Base-by-base conservation (phyloP, 2,113 vertebrate species). In the Leptobrachium ailaonicum region DNA sequence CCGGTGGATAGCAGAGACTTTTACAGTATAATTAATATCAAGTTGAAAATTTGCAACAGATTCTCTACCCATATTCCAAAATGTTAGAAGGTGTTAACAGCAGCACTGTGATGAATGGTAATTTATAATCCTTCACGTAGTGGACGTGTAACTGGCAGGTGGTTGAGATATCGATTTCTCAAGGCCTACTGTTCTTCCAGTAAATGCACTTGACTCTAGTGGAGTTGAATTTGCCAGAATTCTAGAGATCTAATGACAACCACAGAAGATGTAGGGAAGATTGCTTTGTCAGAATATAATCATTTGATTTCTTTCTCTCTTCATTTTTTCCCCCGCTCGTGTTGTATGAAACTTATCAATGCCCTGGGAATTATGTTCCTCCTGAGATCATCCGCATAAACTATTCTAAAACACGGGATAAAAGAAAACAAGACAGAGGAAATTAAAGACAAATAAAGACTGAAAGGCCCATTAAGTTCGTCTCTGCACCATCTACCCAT, bases 251-350 rank as follows among this genome's bases (percentile, higher is more conserved):
- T 32, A 32, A 54, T 54, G 12, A 54, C 50, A 54, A 54, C 50
- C 6, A 54, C 50, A 54, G 1, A 54, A 54, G 12, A 54, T 54
- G 12, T 8, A 90, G 88, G 88, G 89, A 92, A 89, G 88, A 87
- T 84, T 88, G 89, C 90, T 94, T 92, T 93, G 90, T 94, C 92
- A 90, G 92, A 94, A 94, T 94, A 92, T 90, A 93, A 94, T 92
- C 92, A 90, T 92, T 94, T 87, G 20, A 32, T 87, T 88, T 89
- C 87, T 86, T 88, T 92, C 91, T 93, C 87, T 91, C 92, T 50
- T 4, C 4, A 5, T 50, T 50, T 50, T 50, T 32, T 32, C 20
- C 20, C 20, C 20, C 20, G 20, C 20, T 32, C 20, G 91, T 88
- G 87, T 89, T 90, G 90, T 88, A 76, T 89, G 89, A 83, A 91